Evolutionary conservation across 2,888 invertebrate species (phyloP), one percentile per base, ranked within the genome.

Genomic region (Coremacera marginata): DNA sequence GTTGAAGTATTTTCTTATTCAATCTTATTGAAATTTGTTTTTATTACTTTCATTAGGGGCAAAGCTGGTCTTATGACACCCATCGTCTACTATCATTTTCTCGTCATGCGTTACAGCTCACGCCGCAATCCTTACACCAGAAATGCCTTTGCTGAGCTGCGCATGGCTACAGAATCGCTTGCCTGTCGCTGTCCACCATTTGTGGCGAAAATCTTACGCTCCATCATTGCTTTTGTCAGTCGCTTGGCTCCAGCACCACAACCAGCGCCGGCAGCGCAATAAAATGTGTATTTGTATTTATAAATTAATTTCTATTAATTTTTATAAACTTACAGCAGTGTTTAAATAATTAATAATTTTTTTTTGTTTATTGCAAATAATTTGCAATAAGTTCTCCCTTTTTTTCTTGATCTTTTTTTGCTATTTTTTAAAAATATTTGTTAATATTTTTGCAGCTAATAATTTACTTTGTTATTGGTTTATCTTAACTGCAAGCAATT

Each of bases 41-140:
- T 51, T 71, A 68, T 37, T 34, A 70, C 51, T 76, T 80, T 80
- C 91, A 91, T 70, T 91, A 98, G 98, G 90, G 98, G 98, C 37
- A 93, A 94, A 90, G 95, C 95, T 86, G 96, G 95, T 37, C 90
- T 99, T 77, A 91, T 99, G 86, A 95, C 98, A 16, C 98, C 98
- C 63, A 95, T 99, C 90, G 93, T 98, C 85, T 99, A 99, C 92
- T 99, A 98, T 90, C 96, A 98, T 89, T 99, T 99, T 91, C 91
- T 99, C 85, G 93, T 94, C 79, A 93, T 97, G 88, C 94, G 99
- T 79, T 98, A 99, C 90, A 91, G 95, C 79, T 99, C 99, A 7
- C 93, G 97, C 77, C 94, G 99, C 84, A 99, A 99, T 92, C 98
- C 98, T 0, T 97, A 96, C 91, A 97, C 97, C 75, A 94, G 97